Evolutionary conservation across 2,797 vertebrate genomes (phyloP), one percentile per base, ranked within the genome.

Genomic region (Otolemur crassicaudatus): DNA sequence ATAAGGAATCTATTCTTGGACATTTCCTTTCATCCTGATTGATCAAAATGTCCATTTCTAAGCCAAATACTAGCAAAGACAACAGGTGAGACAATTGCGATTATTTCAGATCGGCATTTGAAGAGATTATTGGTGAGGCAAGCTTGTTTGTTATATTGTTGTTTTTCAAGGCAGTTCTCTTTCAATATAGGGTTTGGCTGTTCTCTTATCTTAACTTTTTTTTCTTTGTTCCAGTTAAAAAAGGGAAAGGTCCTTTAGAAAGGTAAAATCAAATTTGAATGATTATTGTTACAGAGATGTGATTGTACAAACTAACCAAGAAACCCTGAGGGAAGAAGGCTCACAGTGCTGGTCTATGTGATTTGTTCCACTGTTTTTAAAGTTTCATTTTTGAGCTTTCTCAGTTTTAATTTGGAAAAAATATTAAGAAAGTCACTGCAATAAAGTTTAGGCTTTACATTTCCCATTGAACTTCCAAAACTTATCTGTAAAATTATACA

Each of bases 351-450:
- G n/a, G 31, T 37, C 37, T 63, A 65, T 46, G 22, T 65, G n/a
- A 43, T 77, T 83, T 10, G 56, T 8, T 73, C 16, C 31, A 60
- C 40, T 40, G 13, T 49, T 83, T 56, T 60, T 67, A 4, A 61
- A 34, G 10, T n/a, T 49, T 56, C 53, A 46, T 20, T n/a, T 63
- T 87, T 91, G 83, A 92, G 25, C 31, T 37, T 13, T 31, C 56
- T 87, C 61, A 75, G 12, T 10, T 92, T 91, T 67, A 70, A 81
- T 63, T 23, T 81, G 31, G n/a, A 67, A 58, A 92, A 91, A 90
- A 83, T 53, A 76, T 37, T 84, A 76, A 72, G 40, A n/a, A 37
- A 67, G 46, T 58, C 29, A 40, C 60, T 76, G 14, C 19, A 60
- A 7, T 69, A 72, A 53, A 65, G 37, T 73, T 40, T 2, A n/a